Base-by-base conservation (phyloP, 2,888 invertebrate species). In the Taenaris catops region DNA sequence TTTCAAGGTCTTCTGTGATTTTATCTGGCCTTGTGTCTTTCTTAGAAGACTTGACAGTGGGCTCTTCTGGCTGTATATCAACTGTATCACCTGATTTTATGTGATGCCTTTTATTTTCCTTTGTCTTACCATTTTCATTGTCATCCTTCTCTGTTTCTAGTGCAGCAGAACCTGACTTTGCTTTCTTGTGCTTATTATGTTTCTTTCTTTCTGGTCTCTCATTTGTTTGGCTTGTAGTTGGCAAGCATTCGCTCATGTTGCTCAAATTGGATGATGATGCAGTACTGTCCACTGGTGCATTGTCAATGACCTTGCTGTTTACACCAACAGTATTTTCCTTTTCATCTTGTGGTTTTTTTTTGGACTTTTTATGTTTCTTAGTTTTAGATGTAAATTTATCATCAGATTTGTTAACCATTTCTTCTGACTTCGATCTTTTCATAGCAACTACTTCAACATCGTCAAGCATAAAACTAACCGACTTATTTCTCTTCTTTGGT, bases 391-490 rank as follows among this genome's bases (percentile, higher is more conserved):
- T 47, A 38, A 19, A 34, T 59, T 64, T 38, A 60, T 63, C 1
- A 40, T 3, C 36, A 48, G 4, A 29, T 59, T 19, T 25, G 11
- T 14, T 27, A 8, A 55, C 32, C 1, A 59, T 50, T 12, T 65
- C 58, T 39, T 74, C 55, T 8, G 78, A 72, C 44, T 79, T 81
- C 0, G 63, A 66, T 44, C 70, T 79, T 43, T 83, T 83, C 2
- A 63, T 44, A 1, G 52, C 53, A 1, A 70, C 49, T 42, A 66
- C 69, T 28, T 76, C 74, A 39, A 54, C 55, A 1, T 81, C 81
- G 6, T 79, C 76, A 1, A 79, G 53, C 65, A 76, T 64, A 36
- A 81, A 79, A 44, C 83, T 83, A 6, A 81, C 80, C 1, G 83
- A 81, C 43, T 83, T 83, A 36, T 75, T 79, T 18, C 83, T 63